These are phyloP conservation scores for Ischnus inquisitorius DNA, from an alignment of 2,888 invertebrate genomes.

Conservation along the genomic window DNA sequence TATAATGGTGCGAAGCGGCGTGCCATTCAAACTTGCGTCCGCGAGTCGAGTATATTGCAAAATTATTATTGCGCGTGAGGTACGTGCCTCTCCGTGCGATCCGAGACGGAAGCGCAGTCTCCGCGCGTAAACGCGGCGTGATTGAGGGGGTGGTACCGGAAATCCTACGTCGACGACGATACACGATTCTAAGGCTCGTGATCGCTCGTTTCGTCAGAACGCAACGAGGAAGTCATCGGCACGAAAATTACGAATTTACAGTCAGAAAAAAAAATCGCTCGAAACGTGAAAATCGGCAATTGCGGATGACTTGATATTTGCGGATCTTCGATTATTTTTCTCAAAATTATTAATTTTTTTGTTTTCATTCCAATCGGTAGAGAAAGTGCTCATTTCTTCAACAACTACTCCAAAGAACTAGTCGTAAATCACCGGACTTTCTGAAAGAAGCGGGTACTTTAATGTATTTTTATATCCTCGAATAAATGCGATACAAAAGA, in stretches of 20 bases:
- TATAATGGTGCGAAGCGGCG: conserved; percentile 10
- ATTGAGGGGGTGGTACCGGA: conserved; percentile 56
- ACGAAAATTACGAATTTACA: background rate
- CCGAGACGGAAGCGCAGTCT: conserved; percentile 57
- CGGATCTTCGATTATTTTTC: background rate
- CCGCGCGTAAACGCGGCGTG: conserved; percentile 52
- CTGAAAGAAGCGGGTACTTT: background rate
- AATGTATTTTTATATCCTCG: background rate
- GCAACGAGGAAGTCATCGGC: conserved; percentile 59
- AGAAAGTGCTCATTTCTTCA: too few relatives aligned
- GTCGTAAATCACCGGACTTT: too few relatives aligned
- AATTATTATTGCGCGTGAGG: conserved; percentile 38
- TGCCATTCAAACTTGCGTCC: conserved; percentile 36
- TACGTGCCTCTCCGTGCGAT: conserved; percentile 9
- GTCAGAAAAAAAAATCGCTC: too few relatives aligned
- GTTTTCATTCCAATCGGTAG: too few relatives aligned
- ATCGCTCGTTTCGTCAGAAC: conserved; percentile 41
- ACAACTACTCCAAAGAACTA: too few relatives aligned
- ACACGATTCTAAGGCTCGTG: conserved; percentile 42
- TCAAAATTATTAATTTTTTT: background rate
- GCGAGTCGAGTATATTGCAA: conserved; percentile 55
- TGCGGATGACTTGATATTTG: background rate
- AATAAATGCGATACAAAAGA: background rate
- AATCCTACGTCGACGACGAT: conserved; percentile 43
- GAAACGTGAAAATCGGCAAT: background rate